Percentiles rank a stretch among this genome's conserved stretches.
Conservation (phyloP, 2,888 invertebrate species). For the Cephus pulcher region DNA sequence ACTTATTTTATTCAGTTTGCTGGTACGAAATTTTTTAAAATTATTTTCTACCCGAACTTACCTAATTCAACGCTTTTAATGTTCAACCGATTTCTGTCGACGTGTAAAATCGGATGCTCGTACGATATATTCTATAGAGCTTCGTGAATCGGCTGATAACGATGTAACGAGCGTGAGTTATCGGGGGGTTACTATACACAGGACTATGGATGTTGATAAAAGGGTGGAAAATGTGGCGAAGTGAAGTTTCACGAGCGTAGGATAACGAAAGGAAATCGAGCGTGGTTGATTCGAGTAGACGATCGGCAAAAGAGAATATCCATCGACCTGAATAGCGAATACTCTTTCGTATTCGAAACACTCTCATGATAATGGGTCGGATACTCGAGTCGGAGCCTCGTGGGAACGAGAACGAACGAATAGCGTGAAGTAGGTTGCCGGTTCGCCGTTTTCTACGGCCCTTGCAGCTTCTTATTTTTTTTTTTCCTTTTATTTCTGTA, state of each 20-base stretch:
- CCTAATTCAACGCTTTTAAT: not conserved
- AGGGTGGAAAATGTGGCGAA: not conserved
- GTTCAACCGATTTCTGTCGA: not conserved
- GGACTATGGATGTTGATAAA: not conserved
- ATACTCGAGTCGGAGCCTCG: not conserved
- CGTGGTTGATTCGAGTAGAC: not conserved
- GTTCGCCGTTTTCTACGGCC: constrained; percentile 1
- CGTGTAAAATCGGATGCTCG: not conserved
- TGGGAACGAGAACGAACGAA: not conserved
- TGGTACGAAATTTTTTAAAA: not conserved
- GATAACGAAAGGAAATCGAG: not conserved
- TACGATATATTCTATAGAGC: not conserved
- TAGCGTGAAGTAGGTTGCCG: not conserved
- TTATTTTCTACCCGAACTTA: not conserved
- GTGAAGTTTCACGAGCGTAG: not conserved
- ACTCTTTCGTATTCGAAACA: not conserved
- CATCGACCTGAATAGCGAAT: not conserved
- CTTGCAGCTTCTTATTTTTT: not conserved
- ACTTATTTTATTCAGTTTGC: not conserved
- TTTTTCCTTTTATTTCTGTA: not conserved
- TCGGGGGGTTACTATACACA: not conserved
- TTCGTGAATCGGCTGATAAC: not conserved
- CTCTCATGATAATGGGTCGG: not conserved
- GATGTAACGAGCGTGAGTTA: not conserved
- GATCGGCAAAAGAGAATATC: not conserved